Evolutionary conservation across 2,888 invertebrate genomes (phyloP).

Genomic region (Barypeithes pellucidus): DNA sequence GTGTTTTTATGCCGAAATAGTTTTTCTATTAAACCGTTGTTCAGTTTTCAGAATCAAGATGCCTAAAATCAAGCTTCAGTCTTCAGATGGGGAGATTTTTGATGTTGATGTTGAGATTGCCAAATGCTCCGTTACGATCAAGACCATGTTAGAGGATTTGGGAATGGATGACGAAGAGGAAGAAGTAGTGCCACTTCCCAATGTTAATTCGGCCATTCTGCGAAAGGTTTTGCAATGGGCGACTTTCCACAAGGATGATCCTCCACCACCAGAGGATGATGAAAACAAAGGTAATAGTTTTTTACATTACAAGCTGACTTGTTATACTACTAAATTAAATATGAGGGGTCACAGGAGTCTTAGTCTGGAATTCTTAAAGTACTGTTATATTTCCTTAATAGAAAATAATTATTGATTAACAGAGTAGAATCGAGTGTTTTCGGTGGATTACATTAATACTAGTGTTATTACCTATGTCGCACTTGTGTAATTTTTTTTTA

Average conservation of each 20-base stretch:
- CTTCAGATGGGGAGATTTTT: constrained; percentile 95
- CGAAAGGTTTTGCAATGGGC: constrained; percentile 96
- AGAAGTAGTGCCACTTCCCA: constrained; percentile 96
- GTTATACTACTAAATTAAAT: too few species aligned
- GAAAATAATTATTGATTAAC: too few species aligned
- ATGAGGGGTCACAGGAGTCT: too few species aligned
- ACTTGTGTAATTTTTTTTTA: too few species aligned
- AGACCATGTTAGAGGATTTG: constrained; percentile 97
- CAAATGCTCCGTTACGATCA: constrained; percentile 97
- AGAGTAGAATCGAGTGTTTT: too few species aligned
- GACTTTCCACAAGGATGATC: constrained; percentile 95
- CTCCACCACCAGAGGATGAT: constrained; percentile 96
- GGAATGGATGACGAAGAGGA: constrained; percentile 95
- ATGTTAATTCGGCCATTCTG: constrained; percentile 97
- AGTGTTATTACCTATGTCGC: too few species aligned
- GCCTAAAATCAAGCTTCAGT: constrained; percentile 95
- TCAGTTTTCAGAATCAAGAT: constrained; percentile 74
- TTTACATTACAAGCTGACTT: background rate
- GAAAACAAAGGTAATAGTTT: constrained; percentile 81
- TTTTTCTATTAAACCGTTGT: background rate
- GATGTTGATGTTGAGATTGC: constrained; percentile 98
- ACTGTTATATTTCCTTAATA: too few species aligned
- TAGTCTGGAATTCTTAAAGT: too few species aligned
- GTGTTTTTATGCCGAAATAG: background rate
- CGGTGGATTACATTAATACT: too few species aligned